Evolutionary conservation across 2,888 invertebrate genomes (phyloP).

Genomic region (Drosophila lutescens): DNA sequence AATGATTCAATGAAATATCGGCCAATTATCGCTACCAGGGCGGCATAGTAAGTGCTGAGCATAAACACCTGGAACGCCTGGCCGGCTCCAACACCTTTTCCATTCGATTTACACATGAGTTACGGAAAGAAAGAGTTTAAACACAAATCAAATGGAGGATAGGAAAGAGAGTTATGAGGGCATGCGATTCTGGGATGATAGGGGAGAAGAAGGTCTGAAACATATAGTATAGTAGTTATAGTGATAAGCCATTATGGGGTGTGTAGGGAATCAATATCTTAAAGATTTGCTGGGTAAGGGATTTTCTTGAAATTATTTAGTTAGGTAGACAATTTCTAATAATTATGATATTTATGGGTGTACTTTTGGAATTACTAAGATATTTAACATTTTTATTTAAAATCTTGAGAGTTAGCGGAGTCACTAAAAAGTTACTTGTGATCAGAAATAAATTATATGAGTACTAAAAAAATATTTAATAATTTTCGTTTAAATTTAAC

Average conservation of each 20-base stretch:
- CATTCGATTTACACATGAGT: constrained; percentile 12
- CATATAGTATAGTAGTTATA: not conserved
- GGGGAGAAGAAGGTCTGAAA: not conserved
- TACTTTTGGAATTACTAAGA: no score
- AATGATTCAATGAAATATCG: constrained; percentile 88
- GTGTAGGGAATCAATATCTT: not conserved
- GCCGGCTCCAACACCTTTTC: constrained; percentile 86
- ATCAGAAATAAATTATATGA: no score
- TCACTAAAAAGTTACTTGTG: no score
- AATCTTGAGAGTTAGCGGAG: no score
- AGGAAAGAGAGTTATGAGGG: constrained; percentile 6
- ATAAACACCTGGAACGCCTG: constrained; percentile 85
- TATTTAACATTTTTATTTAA: no score
- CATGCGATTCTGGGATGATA: not conserved
- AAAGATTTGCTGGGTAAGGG: no score
- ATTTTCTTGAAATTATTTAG: no score
- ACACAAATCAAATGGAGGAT: constrained; percentile 19
- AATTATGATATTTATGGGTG: not conserved
- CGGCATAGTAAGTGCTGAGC: constrained; percentile 88
- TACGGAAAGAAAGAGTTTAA: constrained; percentile 14
- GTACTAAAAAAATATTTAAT: no score
- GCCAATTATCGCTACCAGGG: constrained; percentile 86
- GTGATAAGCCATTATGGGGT: not conserved
- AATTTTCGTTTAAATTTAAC: no score
- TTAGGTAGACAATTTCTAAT: not conserved